Evolutionary conservation across 2,888 invertebrate genomes (phyloP).

Genomic region (Parelbella ahira): DNA sequence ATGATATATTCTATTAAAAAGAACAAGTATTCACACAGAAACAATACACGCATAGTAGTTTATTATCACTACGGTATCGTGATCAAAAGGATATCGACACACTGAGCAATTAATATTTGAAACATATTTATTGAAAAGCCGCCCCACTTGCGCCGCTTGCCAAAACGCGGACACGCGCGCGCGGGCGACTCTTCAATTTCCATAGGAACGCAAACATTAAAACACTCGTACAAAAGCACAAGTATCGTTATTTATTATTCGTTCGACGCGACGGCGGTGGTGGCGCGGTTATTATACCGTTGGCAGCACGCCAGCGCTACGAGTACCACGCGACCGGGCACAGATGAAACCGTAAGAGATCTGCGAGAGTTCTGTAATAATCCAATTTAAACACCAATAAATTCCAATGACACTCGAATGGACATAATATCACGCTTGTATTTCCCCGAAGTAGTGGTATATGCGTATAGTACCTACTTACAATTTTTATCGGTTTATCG

Average conservation of each 20-base stretch:
- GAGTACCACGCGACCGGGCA: not conserved
- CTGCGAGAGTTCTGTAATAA: not conserved
- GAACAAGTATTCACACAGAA: too few relatives aligned
- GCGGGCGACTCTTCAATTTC: constrained; percentile 1
- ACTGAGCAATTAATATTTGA: too few relatives aligned
- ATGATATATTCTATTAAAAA: too few relatives aligned
- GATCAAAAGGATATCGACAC: too few relatives aligned
- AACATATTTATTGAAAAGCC: not conserved
- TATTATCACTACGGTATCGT: too few relatives aligned
- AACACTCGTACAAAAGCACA: constrained; percentile 9
- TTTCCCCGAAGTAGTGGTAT: too few relatives aligned
- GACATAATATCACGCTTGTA: too few relatives aligned
- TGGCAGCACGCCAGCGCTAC: constrained; percentile 11
- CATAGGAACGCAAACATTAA: constrained; percentile 25
- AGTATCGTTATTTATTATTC: constrained; percentile 23
- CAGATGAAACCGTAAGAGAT: not conserved
- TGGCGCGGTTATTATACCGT: constrained; percentile 10
- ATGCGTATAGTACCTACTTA: too few relatives aligned
- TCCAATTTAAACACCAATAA: too few relatives aligned
- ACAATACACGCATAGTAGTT: too few relatives aligned
- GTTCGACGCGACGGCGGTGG: constrained; percentile 15
- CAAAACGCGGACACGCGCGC: not conserved
- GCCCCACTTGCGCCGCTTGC: constrained; percentile 5
- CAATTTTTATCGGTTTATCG: too few relatives aligned
- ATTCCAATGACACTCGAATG: too few relatives aligned